phyloP scores from a whole-genome alignment of 2,113 vertebrate genomes.

The Lontra canadensis region DNA sequence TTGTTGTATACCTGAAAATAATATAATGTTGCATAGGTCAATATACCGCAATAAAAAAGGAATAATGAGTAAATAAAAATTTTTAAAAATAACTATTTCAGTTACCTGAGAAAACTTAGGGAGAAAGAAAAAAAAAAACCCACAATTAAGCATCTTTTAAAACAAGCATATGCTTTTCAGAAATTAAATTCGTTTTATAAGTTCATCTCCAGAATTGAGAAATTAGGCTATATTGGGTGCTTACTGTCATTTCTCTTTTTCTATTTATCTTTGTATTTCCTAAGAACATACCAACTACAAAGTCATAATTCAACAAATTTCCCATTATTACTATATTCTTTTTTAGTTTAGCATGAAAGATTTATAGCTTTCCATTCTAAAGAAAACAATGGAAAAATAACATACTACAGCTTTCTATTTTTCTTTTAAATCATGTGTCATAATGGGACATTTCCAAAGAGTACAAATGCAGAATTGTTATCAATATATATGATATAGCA shows the following conservation, averaged over 20 bases:
- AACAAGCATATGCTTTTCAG: not conserved
- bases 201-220: not conserved
- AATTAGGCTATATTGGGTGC: not conserved
- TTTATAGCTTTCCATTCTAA: not conserved
- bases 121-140: no score
- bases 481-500: not conserved
- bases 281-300: not conserved
- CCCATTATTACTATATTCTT: not conserved
- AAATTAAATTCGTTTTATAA: not conserved
- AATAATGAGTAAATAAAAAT: not conserved
- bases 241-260: not conserved
- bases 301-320: not conserved
- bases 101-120: not conserved
- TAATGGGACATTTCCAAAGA: not conserved
- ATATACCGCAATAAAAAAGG: not conserved
- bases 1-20: not conserved
- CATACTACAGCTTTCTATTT: not conserved
- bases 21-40: not conserved
- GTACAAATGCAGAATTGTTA: not conserved
- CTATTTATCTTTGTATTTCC: not conserved
- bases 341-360: constrained; percentile 3
- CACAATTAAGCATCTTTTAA: not conserved
- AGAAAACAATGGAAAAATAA: not conserved
- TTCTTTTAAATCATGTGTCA: not conserved
- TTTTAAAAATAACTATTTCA: not conserved